A percentile compares a stretch with the other conserved stretches of the same genome.
Evolutionary conservation across 2,888 invertebrate species (phyloP).

Genomic region (Marronus borbonicus): DNA sequence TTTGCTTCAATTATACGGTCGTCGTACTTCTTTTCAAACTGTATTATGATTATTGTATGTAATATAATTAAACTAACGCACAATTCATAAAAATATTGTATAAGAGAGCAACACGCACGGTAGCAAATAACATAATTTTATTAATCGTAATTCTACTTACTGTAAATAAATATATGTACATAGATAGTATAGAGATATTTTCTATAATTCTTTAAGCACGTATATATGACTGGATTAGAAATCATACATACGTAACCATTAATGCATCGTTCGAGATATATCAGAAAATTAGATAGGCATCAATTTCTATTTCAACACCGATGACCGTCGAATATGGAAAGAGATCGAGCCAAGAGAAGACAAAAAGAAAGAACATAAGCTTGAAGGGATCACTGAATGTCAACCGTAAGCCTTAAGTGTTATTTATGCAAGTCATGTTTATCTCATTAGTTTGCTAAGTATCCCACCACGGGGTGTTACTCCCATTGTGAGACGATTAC

Average conservation of each 20-base stretch:
- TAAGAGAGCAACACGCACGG: background rate
- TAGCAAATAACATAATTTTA: slow-evolving; percentile 26
- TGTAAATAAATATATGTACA: background rate
- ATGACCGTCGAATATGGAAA: slow-evolving; percentile 28
- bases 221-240: slow-evolving; percentile 35
- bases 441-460: slow-evolving; percentile 53
- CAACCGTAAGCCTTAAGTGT: slow-evolving; percentile 47
- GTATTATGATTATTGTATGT: no score
- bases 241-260: slow-evolving; percentile 31
- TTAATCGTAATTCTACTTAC: background rate
- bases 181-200: slow-evolving; percentile 7
- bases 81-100: no score
- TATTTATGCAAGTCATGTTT: slow-evolving; percentile 51
- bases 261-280: slow-evolving; percentile 44
- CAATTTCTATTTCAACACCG: slow-evolving; percentile 46
- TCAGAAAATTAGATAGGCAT: slow-evolving; percentile 46
- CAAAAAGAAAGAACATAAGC: slow-evolving; percentile 45
- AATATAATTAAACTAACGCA: no score
- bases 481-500: slow-evolving; percentile 52
- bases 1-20: no score
- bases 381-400: slow-evolving; percentile 42
- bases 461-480: slow-evolving; percentile 50
- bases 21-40: no score
- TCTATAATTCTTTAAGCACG: slow-evolving; percentile 30
- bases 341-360: slow-evolving; percentile 31